phyloP scores from a whole-genome alignment of 1,140 invertebrate genomes.

The Drosophila nasuta region DNA sequence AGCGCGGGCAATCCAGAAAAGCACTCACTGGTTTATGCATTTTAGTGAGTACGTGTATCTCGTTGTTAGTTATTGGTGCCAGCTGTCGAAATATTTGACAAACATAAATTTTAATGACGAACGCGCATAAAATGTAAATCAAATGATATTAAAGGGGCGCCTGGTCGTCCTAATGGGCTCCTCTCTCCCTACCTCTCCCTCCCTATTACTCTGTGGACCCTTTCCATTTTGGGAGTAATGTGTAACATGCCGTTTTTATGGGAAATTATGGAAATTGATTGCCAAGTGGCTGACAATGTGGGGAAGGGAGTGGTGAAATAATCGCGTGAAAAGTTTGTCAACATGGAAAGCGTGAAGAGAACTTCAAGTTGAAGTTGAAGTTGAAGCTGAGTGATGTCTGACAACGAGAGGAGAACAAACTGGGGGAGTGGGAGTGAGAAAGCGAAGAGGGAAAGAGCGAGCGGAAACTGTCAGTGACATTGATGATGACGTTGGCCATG shows the following conservation, averaged over 20 bases:
- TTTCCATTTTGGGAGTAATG: conserved; percentile 19
- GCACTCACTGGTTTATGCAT: not conserved
- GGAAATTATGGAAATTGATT: conserved; percentile 81
- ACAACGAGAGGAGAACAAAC: not conserved
- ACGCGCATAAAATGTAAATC: conserved; percentile 77
- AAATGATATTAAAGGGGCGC: conserved; percentile 69
- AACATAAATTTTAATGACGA: conserved; percentile 76
- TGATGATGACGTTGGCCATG: conserved; percentile 77
- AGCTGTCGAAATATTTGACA: conserved; percentile 59
- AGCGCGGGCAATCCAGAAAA: not conserved
- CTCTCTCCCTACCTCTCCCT: not conserved
- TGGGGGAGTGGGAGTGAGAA: not conserved
- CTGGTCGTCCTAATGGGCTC: conserved; percentile 62
- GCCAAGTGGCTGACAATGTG: conserved; percentile 40
- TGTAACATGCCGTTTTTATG: conserved; percentile 75
- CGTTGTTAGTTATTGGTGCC: conserved; percentile 24
- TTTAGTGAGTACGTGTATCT: conserved; percentile 5
- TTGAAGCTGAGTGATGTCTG: conserved; percentile 67
- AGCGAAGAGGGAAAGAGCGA: not conserved
- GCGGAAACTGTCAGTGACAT: conserved; percentile 58
- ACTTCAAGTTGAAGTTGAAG: conserved; percentile 65
- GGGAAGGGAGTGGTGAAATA: conserved; percentile 38
- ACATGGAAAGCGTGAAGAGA: conserved; percentile 48
- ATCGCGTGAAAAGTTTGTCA: conserved; percentile 61
- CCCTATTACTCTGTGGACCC: not conserved